Conservation (phyloP, 2,113 vertebrate genomes). For the Orthonyx spaldingii region DNA sequence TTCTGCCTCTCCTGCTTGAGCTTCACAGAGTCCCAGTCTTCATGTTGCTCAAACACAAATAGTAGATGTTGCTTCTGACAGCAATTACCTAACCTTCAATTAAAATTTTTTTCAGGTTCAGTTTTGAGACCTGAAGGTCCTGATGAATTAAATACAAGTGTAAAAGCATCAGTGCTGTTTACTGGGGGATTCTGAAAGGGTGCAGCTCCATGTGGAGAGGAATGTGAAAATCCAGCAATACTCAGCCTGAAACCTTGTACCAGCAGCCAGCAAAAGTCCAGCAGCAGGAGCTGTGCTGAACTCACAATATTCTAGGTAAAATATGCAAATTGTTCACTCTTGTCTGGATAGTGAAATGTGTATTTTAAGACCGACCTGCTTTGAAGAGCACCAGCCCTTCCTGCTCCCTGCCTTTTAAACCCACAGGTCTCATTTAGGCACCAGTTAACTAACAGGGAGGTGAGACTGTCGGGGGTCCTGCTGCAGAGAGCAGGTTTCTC, state of each 20-base stretch:
- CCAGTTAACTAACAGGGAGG: neutral
- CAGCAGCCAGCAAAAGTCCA: neutral
- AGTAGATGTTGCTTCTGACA: neutral
- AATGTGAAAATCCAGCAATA: neutral
- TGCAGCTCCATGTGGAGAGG: neutral
- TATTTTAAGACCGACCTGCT: neutral
- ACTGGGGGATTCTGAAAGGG: neutral
- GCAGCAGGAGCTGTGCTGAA: neutral
- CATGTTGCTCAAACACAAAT: neutral
- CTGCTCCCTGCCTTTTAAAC: neutral
- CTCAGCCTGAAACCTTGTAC: neutral
- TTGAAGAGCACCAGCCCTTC: neutral
- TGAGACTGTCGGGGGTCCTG: neutral
- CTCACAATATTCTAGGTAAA: neutral
- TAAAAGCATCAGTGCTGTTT: neutral
- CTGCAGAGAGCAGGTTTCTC: neutral
- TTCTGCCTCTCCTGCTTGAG: neutral
- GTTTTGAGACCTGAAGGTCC: neutral
- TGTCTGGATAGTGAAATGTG: neutral
- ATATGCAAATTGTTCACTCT: neutral
- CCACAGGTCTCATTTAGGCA: neutral
- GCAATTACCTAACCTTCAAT: neutral
- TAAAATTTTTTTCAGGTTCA: neutral
- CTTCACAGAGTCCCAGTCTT: neutral
- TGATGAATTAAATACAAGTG: neutral